Base-by-base conservation (phyloP, 2,113 vertebrate species). In the Takifugu bimaculatus region DNA sequence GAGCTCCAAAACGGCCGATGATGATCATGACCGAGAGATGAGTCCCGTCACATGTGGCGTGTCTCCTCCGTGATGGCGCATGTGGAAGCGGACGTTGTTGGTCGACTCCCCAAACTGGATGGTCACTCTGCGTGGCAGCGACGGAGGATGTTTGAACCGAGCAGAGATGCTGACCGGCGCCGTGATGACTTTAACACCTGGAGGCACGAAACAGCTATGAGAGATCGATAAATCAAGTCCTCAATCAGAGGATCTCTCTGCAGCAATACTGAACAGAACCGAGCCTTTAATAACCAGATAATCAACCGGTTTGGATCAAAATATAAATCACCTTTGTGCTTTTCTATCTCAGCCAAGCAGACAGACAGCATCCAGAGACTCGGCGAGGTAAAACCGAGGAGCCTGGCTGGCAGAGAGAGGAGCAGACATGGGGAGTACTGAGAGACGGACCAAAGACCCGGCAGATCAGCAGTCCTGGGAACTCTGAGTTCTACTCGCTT, bases 301-400 rank as follows among this genome's bases (percentile, higher is more conserved):
- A 20, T 20, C 20, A 20, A 20, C 20, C 20, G 20, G 20, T 20
- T 20, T 20, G 20, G 20, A 20, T 26, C 0, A 39, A 3, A 4
- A 50, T 14, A 57, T 26, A 0, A 3, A 11, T 7, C 72, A 87
- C 85, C 88, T 80, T 81, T 82, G 65, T 86, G 82, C 60, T 90
- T 90, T 54, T 90, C 89, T 43, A 88, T 77, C 72, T 90, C 88
- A 43, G 89, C 88, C 76, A 88, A 54, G 63, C 87, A 90, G 20
- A 74, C 71, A 3, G 87, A 86, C 49, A 89, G 54, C 76, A 86
- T 83, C 87, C 89, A 91, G n/a, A 90, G 70, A 26, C 70, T 47
- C 0, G 44, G 66, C 3, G 66, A 32, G 1, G n/a, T 74, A 63
- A 25, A 74, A 39, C 84, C 67, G 3, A 76, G 51, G 26, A 87